Evolutionary conservation across 2,113 vertebrate genomes (phyloP).

Genomic region (rat (Rattus norvegicus)): GRCr8 NC_086030.1:1801501-1802000

Average conservation of each 20-base stretch:
- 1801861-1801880: not conserved
- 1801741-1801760: not conserved
- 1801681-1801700: not conserved
- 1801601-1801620: not conserved
- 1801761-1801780: not conserved
- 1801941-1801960: not conserved
- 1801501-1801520: not conserved
- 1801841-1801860: not conserved
- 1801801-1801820: not conserved
- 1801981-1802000: not conserved
- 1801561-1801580: not conserved
- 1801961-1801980: not conserved
- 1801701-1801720: not conserved
- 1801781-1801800: not conserved
- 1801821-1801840: not conserved
- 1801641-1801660: too few relatives aligned
- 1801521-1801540: accelerated
- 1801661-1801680: not conserved
- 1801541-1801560: not conserved
- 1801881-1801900: not conserved
- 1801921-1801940: not conserved
- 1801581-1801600: not conserved
- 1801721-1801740: not conserved
- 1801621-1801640: too few relatives aligned
- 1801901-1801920: not conserved